Evolutionary conservation across 2,797 vertebrate species (phyloP).

Genomic region (Oreochromis grahami): DNA sequence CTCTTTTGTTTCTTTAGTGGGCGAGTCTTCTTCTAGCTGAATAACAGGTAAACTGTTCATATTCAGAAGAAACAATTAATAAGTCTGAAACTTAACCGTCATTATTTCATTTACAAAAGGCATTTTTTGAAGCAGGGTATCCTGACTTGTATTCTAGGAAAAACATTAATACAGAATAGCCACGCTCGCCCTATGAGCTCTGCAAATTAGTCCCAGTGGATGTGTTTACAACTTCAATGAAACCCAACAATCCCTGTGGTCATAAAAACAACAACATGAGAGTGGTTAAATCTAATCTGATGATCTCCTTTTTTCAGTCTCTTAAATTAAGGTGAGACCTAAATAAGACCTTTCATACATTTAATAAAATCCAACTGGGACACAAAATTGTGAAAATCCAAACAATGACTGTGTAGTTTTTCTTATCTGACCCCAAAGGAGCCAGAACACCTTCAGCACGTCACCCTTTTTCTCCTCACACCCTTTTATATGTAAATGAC

Average conservation of each 20-base stretch:
- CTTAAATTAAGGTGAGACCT: not conserved
- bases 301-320: not conserved
- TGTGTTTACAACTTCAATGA: not conserved
- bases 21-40: not conserved
- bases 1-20: not conserved
- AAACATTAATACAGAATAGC: not conserved
- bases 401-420: not conserved
- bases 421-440: not conserved
- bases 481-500: not conserved
- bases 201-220: not conserved
- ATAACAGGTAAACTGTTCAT: not conserved
- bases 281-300: not conserved
- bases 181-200: not conserved
- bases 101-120: not conserved
- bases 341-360: not conserved
- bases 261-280: not conserved
- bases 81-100: not conserved
- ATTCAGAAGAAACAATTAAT: not conserved
- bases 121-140: not conserved
- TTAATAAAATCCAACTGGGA: not conserved
- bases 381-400: not conserved
- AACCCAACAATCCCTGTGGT: not conserved
- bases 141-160: not conserved
- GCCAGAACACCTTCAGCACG: not conserved
- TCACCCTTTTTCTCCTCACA: not conserved